Conservation (phyloP, 2,888 invertebrate genomes). For the Clunio marinus region DNA sequence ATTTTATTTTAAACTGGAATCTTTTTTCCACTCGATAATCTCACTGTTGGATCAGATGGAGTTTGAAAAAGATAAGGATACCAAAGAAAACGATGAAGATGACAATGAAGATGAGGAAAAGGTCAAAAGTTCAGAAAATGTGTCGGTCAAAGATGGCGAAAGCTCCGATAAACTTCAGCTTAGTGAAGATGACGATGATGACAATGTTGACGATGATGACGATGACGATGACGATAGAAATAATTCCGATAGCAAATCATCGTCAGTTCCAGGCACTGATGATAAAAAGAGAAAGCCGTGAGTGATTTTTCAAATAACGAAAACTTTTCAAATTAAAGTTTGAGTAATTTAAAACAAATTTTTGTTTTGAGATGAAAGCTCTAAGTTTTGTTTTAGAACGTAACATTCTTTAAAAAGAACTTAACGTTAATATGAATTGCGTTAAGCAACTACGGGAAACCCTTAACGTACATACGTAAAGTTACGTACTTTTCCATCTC, state of each 20-base stretch:
- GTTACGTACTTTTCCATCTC: too few relatives aligned
- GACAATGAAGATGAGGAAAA: conserved; percentile 48
- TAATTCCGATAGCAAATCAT: conserved; percentile 30
- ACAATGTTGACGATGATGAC: neutral
- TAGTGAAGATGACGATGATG: conserved; percentile 22
- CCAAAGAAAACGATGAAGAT: conserved; percentile 48
- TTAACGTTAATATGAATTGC: too few relatives aligned
- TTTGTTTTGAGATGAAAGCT: neutral
- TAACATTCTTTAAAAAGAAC: too few relatives aligned
- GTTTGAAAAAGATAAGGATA: conserved; percentile 41
- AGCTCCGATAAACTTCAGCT: conserved; percentile 33
- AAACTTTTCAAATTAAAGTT: too few relatives aligned
- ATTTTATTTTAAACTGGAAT: conserved; percentile 4
- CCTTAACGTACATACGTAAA: too few relatives aligned
- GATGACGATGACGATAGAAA: conserved; percentile 32
- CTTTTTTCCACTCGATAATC: neutral
- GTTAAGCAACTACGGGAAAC: too few relatives aligned
- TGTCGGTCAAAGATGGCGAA: conserved; percentile 25
- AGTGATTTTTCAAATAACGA: conserved; percentile 8
- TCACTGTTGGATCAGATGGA: conserved; percentile 21
- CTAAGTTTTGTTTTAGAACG: too few relatives aligned
- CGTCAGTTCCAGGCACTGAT: conserved; percentile 25
- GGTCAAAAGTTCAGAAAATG: conserved; percentile 41
- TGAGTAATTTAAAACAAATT: too few relatives aligned
- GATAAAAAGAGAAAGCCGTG: conserved; percentile 36